Percentiles rank a stretch among this genome's conserved stretches.
Evolutionary conservation across 2,888 invertebrate genomes (phyloP).

Genomic region (Mimumesa dahlbomi): DNA sequence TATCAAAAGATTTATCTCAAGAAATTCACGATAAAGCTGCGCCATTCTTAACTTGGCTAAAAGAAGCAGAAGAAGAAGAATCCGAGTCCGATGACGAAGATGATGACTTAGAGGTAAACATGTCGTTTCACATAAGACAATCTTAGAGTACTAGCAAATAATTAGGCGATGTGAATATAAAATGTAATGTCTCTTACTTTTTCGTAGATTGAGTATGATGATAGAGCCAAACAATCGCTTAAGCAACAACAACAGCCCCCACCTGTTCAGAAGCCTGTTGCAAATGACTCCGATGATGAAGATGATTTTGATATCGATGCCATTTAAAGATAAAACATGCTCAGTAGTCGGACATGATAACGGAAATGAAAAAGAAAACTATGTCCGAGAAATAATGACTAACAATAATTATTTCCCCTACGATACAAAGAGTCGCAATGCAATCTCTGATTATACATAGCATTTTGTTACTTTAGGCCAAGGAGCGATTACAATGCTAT

Average conservation of each 20-base stretch:
- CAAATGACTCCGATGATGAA: conserved; percentile 85
- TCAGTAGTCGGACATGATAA: conserved; percentile 46
- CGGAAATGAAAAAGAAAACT: conserved; percentile 20
- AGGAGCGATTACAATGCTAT: conserved; percentile 48
- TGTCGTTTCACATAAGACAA: neutral
- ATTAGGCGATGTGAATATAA: neutral
- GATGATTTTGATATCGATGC: conserved; percentile 96
- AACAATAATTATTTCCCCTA: conserved; percentile 54
- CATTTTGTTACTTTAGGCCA: conserved; percentile 62
- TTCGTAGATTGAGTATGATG: conserved; percentile 92
- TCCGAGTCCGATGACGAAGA: conserved; percentile 89
- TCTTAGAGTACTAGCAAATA: neutral
- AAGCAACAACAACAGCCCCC: conserved; percentile 82
- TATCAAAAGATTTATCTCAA: conserved; percentile 92
- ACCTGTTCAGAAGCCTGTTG: conserved; percentile 80
- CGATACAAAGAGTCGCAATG: conserved; percentile 63
- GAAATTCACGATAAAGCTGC: conserved; percentile 96
- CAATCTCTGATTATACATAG: conserved; percentile 63
- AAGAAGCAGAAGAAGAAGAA: conserved; percentile 97
- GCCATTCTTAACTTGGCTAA: conserved; percentile 97
- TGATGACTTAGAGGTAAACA: conserved; percentile 84
- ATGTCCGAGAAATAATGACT: conserved; percentile 47
- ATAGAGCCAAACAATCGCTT: conserved; percentile 90
- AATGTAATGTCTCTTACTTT: neutral
- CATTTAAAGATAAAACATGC: conserved; percentile 83